A percentile compares a stretch with the other conserved stretches of the same genome.
Conservation (phyloP, 2,888 invertebrate species). For the Himalopsyche japonica region DNA sequence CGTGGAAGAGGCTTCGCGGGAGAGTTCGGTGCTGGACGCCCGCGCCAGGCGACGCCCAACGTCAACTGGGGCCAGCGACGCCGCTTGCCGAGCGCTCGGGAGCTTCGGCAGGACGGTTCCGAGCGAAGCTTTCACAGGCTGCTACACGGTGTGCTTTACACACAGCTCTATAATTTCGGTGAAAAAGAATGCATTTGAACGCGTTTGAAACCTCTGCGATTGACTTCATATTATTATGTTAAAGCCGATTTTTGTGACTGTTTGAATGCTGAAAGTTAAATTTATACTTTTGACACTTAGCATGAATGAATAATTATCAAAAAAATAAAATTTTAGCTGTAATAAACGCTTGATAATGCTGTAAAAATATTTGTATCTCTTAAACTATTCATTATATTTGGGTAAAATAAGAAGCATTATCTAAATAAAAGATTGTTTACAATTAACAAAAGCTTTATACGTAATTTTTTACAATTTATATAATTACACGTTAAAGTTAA, state of each 20-base stretch:
- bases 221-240: neutral
- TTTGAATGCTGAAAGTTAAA: neutral
- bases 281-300: neutral
- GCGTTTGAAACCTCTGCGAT: neutral
- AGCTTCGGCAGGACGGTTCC: neutral
- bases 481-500: no score
- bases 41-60: slow-evolving; percentile 36
- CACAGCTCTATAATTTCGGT: neutral
- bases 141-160: neutral
- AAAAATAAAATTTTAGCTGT: no score
- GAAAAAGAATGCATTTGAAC: neutral
- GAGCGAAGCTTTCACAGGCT: neutral
- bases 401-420: no score
- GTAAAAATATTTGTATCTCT: no score
- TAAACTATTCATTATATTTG: no score
- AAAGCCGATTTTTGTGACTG: neutral
- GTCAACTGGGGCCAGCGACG: slow-evolving; percentile 30
- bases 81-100: slow-evolving; percentile 7
- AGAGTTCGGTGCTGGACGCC: slow-evolving; percentile 18
- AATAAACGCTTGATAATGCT: no score
- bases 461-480: no score
- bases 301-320: no score
- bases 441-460: no score
- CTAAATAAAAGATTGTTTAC: no score
- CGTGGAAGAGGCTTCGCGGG: slow-evolving; percentile 39